Conservation (phyloP, 2,888 invertebrate species). For the Siphlonurus alternatus region DNA sequence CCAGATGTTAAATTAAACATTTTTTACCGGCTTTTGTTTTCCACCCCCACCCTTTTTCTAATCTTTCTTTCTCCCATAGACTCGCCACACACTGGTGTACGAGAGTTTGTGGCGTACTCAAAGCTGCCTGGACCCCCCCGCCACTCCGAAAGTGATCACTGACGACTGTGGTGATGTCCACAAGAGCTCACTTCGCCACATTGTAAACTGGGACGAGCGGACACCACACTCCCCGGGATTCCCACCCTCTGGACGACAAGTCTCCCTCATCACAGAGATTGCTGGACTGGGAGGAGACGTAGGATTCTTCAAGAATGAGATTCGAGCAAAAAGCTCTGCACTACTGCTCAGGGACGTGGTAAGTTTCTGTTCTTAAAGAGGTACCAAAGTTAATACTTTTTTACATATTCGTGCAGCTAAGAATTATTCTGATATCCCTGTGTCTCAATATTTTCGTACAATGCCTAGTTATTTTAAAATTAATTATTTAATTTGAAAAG, state of each 20-base stretch:
- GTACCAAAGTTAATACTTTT: too few relatives aligned
- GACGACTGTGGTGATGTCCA: neutral
- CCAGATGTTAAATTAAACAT: too few relatives aligned
- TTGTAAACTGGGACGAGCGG: neutral
- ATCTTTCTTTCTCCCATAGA: too few relatives aligned
- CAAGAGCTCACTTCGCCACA: neutral
- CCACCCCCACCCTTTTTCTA: too few relatives aligned
- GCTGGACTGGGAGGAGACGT: neutral
- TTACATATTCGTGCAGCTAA: too few relatives aligned
- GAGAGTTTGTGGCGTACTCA: neutral
- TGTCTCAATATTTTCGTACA: too few relatives aligned
- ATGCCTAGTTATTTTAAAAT: too few relatives aligned
- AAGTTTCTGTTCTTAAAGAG: too few relatives aligned
- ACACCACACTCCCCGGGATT: neutral
- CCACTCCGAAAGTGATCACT: too few relatives aligned
- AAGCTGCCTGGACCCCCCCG: neutral
- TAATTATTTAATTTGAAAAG: too few relatives aligned
- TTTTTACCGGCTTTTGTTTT: too few relatives aligned
- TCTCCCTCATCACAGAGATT: neutral
- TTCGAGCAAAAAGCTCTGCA: neutral
- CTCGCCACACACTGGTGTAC: neutral
- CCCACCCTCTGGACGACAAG: neutral
- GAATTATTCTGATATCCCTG: too few relatives aligned
- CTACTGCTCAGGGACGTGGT: neutral
- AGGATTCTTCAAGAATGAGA: neutral